Evolutionary conservation across 2,797 vertebrate species (phyloP).

Genomic region (Tiaroga cobitis): DNA sequence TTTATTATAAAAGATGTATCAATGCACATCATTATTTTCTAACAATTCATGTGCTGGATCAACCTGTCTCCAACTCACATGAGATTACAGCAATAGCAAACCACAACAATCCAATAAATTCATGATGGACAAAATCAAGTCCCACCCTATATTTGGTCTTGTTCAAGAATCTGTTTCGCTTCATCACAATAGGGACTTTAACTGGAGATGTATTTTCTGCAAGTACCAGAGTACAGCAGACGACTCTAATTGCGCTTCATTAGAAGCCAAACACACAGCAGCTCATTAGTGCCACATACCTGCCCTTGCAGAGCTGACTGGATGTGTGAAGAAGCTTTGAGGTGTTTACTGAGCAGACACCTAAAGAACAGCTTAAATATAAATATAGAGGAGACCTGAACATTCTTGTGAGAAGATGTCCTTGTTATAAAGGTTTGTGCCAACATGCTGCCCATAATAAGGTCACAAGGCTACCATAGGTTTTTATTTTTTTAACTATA

Average conservation of each 20-base stretch:
- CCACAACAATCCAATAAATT: not conserved
- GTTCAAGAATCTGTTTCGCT: not conserved
- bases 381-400: slow-evolving; percentile 11
- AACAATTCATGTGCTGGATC: not conserved
- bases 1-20: not conserved
- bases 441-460: not conserved
- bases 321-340: slow-evolving; percentile 1
- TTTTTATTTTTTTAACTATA: not conserved
- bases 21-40: not conserved
- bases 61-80: not conserved
- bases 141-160: not conserved
- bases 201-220: not conserved
- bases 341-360: slow-evolving; percentile 17
- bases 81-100: too few species aligned
- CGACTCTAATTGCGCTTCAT: not conserved
- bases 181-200: not conserved
- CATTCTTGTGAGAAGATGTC: not conserved
- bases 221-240: not conserved
- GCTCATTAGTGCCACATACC: slow-evolving; percentile 29
- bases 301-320: slow-evolving; percentile 1
- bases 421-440: slow-evolving; percentile 5
- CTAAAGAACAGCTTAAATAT: slow-evolving; percentile 14
- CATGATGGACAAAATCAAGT: not conserved
- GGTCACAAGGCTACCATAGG: not conserved
- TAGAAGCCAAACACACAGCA: not conserved